Conservation (phyloP, 2,113 vertebrate species). For the Heterotis niloticus region DNA sequence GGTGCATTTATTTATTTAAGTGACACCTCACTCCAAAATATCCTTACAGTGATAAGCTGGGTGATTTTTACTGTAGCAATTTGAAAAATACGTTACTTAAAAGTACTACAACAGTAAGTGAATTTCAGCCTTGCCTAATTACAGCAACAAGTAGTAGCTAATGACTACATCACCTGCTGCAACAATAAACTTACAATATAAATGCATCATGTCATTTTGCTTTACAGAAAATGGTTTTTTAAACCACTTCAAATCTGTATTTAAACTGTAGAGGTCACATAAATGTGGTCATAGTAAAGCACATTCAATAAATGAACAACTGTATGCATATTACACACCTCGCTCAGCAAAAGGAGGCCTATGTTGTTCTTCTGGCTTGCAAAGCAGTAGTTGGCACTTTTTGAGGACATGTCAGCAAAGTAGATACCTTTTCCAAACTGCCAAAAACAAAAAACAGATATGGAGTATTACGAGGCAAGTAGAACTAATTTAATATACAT, state of each 20-base stretch:
- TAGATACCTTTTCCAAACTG: slow-evolving; percentile 92
- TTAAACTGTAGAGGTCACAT: not conserved
- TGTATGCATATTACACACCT: slow-evolving; percentile 58
- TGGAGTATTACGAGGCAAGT: no score
- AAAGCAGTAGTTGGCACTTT: slow-evolving; percentile 90
- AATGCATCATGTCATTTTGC: not conserved
- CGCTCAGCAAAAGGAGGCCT: slow-evolving; percentile 76
- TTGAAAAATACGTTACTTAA: no score
- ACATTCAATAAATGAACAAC: not conserved
- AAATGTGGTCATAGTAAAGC: not conserved
- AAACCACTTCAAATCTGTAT: not conserved
- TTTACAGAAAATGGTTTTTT: not conserved
- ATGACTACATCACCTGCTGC: no score
- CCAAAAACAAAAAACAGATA: slow-evolving; percentile 13
- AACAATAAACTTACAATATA: no score
- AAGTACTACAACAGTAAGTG: no score
- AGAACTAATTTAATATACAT: no score
- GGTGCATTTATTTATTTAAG: no score
- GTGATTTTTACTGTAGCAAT: no score
- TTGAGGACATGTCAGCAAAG: slow-evolving; percentile 90
- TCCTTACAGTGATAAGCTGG: no score
- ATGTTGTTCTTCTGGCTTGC: slow-evolving; percentile 61
- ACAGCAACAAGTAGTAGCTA: no score
- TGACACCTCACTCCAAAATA: no score
- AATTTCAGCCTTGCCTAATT: no score